Base-by-base conservation (phyloP, 2,113 vertebrate species). In the Anguilla rostrata region DNA sequence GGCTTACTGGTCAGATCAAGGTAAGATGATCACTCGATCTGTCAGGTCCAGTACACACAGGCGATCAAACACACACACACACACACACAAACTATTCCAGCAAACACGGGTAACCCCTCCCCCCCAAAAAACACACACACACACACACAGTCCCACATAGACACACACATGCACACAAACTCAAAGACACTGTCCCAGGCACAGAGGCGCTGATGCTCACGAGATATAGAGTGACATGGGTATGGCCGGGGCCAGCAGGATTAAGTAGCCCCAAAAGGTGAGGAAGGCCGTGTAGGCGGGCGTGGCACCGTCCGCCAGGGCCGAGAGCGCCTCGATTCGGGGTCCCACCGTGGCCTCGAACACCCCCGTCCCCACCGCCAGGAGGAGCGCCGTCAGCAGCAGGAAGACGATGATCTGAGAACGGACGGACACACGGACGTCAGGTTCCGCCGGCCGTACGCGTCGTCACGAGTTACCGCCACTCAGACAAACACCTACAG, bases 191-290 rank as follows among this genome's bases (percentile, higher is more conserved):
- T 57, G 18, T 43, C 46, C 1, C 5, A 20, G 9, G 20, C 60
- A 60, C 71, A 43, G 15, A 29, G 29, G 56, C 18, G 15, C n/a
- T 90, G 49, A 53, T 53, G 49, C 96, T 94, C 91, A 99, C 98
- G 94, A 92, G 90, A 99, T 97, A 20, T 98, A 99, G 92, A 99
- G 96, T 26, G 97, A 91, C 92, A 99, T 96, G 81, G 98, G 98
- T 39, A 99, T 93, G 84, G 96, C 95, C 22, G 97, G 94, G 12
- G 97, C 97, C 40, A 99, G 93, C 46, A 99, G 94, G 88, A 98
- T 97, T 29, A 96, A 91, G 92, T 98, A 99, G 84, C 96, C 94
- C 97, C 97, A 99, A 93, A 96, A 98, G 78, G 81, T 87, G 84
- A 98, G 90, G 92, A 99, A 97, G n/a, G 94, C 94, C 0, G 94